phyloP scores from a whole-genome alignment of 2,113 vertebrate genomes.

The Microcebus ravelobensis region DNA sequence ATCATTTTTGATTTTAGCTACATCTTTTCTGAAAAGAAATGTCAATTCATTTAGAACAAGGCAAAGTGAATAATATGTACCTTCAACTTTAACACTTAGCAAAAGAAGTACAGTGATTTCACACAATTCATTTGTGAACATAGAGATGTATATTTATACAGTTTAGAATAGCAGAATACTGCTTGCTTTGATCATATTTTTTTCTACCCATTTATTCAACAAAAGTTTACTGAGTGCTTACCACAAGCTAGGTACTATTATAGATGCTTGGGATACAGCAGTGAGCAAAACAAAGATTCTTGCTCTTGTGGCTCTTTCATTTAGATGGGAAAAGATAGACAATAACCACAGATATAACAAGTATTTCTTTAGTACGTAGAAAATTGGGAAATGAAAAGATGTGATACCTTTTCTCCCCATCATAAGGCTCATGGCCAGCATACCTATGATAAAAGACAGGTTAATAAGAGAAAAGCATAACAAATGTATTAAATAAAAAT shows the following conservation, averaged over 20 bases:
- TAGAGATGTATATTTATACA: background rate
- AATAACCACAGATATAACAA: background rate
- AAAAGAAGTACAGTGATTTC: background rate
- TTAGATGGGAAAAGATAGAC: background rate
- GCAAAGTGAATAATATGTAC: background rate
- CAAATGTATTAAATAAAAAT: background rate
- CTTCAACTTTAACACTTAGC: background rate
- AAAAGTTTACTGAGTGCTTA: background rate
- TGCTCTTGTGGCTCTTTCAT: background rate
- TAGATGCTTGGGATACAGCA: background rate
- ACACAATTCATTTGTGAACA: background rate
- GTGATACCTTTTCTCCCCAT: background rate
- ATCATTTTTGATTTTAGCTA: background rate
- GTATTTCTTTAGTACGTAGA: background rate
- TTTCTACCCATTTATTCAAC: background rate
- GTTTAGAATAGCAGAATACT: background rate
- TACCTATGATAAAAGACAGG: background rate
- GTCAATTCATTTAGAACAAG: background rate
- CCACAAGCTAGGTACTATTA: background rate
- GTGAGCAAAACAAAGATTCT: background rate
- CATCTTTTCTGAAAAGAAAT: background rate
- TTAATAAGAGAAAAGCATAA: background rate
- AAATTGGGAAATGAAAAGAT: background rate
- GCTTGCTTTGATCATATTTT: background rate
- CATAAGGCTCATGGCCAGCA: background rate